Conservation (phyloP, 2,113 vertebrate genomes). For the Pogonocichla stellata region DNA sequence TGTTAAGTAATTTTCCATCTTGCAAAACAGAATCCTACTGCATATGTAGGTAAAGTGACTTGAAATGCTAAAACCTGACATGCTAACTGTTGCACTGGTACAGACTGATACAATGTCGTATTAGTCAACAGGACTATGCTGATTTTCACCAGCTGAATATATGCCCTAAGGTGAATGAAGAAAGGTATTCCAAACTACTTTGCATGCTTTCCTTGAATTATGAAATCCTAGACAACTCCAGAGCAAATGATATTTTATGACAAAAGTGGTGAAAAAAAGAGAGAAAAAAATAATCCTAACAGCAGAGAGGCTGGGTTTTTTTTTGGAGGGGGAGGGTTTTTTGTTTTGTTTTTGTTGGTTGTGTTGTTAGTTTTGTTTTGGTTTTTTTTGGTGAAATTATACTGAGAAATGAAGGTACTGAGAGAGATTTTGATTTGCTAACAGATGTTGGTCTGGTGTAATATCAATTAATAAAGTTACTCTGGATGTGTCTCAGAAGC, state of each 20-base stretch:
- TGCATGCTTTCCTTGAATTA: background rate
- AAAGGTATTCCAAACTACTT: background rate
- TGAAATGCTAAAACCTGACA: background rate
- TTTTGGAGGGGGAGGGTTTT: no score
- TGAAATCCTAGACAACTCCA: slow-evolving; percentile 24
- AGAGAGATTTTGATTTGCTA: background rate
- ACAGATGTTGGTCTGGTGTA: background rate
- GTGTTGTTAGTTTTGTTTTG: background rate
- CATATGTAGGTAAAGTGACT: slow-evolving; percentile 46
- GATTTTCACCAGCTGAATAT: slow-evolving; percentile 1
- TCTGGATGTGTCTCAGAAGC: slow-evolving; percentile 26
- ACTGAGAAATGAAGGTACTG: background rate
- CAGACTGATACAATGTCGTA: background rate
- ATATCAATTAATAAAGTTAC: background rate
- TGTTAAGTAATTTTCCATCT: slow-evolving; percentile 38
- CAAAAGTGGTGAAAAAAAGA: background rate
- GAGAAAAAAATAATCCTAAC: background rate
- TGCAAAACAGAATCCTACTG: slow-evolving; percentile 48
- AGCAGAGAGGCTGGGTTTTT: background rate
- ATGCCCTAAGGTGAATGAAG: background rate
- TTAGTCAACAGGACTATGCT: slow-evolving; percentile 21
- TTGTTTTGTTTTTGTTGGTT: background rate
- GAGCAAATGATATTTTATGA: slow-evolving; percentile 15
- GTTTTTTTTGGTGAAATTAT: background rate
- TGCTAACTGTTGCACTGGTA: background rate